phyloP scores from a whole-genome alignment of 2,113 vertebrate genomes.

The Syngnathus scovelli region DNA sequence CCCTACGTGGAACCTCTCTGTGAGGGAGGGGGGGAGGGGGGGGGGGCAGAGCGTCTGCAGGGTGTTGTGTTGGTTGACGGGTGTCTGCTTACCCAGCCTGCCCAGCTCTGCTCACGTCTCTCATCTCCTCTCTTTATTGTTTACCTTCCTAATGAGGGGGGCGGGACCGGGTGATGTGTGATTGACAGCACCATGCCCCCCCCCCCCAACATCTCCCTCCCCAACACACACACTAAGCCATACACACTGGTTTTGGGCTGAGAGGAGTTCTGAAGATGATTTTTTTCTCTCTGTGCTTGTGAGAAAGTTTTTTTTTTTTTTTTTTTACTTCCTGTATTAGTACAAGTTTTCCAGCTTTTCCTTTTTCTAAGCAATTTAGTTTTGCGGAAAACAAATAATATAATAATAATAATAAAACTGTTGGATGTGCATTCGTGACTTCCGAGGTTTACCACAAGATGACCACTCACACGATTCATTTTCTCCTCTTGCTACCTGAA shows the following conservation, averaged over 20 bases:
- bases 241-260: slow-evolving; percentile 74
- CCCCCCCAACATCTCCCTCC: slow-evolving; percentile 26
- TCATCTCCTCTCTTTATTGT: slow-evolving; percentile 92
- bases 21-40: not conserved
- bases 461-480: slow-evolving; percentile 23
- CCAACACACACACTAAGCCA: not conserved
- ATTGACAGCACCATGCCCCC: slow-evolving; percentile 80
- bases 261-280: slow-evolving; percentile 49
- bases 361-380: not conserved
- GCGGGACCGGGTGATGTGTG: slow-evolving; percentile 79
- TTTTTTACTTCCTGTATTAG: slow-evolving; percentile 23
- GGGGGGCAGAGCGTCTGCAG: slow-evolving; percentile 10
- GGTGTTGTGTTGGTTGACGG: slow-evolving; percentile 64
- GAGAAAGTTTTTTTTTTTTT: too few species aligned
- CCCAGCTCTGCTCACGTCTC: slow-evolving; percentile 82
- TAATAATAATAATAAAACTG: too few species aligned
- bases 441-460: not conserved
- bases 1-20: slow-evolving; percentile 42
- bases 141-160: slow-evolving; percentile 99
- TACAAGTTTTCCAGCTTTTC: not conserved
- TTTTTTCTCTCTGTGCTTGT: slow-evolving; percentile 28
- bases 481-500: too few species aligned
- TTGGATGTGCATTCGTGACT: too few species aligned
- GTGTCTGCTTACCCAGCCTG: slow-evolving; percentile 80
- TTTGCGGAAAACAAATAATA: too few species aligned